Base-by-base conservation (phyloP, 2,797 vertebrate species). In the Channallabes apus region DNA sequence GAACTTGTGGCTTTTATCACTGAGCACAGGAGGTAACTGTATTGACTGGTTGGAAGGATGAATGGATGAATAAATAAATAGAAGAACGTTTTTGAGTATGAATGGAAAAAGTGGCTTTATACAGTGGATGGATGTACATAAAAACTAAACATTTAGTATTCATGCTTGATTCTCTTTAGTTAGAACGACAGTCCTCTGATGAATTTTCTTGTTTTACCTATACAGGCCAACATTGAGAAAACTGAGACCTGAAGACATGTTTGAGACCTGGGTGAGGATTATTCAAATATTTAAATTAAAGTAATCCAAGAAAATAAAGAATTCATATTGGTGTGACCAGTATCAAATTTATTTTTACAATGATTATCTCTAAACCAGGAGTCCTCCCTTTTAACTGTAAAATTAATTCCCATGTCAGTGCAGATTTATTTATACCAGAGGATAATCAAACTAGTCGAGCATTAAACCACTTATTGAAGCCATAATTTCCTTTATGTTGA, bases 191-290 rank as follows among this genome's bases (percentile, higher is more conserved):
- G 2, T 38, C 22, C 3, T n/a, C 14, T 79, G 41, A 56, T 62
- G 64, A n/a, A 77, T 64, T 84, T 54, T 71, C 64, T 90, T 87
- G 62, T 77, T 89, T 46, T 59, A 77, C 51, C 3, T 75, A 29
- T 17, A 75, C 92, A 99, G 98, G 91, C 95, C 98, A 71, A 99
- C 98, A 18, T 91, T 99, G 89, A 93, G 97, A 86, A 99, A 99
- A 90, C 94, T 99, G 82, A 97, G 96, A 29, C 96, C 97, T 68
- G 96, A 99, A 89, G 96, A 99, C 77, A 99, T 99, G 98, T 99
- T 97, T 93, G 98, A 99, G 92, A 99, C 96, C 0, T 99, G 98
- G 98, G 98, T 99, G 94, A 96, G 97, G 7, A 22, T 65, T 64
- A 32, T 22, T 81, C 35, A 81, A 68, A 64, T 51, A 29, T 62